A percentile compares a stretch with the other conserved stretches of the same genome.
Conservation (phyloP, 2,888 invertebrate species). For the Xestia rhomboidea region DNA sequence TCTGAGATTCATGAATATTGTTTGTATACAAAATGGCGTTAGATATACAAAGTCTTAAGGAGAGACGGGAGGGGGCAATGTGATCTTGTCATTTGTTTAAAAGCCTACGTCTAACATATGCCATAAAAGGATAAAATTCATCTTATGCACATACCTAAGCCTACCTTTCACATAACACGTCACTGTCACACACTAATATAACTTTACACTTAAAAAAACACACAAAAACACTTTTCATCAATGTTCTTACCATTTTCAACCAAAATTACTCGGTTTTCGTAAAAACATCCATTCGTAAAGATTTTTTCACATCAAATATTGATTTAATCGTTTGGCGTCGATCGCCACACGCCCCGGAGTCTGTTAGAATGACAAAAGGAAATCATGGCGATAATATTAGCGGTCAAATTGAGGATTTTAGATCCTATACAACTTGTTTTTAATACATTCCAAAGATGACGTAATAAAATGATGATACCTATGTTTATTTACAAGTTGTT, state of each 20-base stretch:
- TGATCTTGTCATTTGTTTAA: background rate
- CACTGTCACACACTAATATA: background rate
- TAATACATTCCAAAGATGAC: conserved; percentile 22
- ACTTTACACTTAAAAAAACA: background rate
- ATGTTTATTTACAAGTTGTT: background rate
- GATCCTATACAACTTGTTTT: conserved; percentile 26
- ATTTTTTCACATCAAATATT: background rate
- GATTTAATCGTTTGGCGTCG: background rate
- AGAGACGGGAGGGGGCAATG: background rate
- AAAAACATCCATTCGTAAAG: background rate
- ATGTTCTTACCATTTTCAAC: conserved; percentile 36
- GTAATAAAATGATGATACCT: conserved; percentile 12
- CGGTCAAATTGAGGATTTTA: conserved; percentile 15
- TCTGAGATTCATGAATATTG: background rate
- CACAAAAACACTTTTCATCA: background rate
- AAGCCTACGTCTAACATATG: background rate
- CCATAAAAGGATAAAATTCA: background rate
- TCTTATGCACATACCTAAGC: background rate
- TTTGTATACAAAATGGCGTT: background rate
- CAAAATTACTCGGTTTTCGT: background rate
- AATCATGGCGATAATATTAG: background rate
- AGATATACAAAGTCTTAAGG: background rate
- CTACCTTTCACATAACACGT: background rate
- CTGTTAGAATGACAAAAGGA: conserved; percentile 20
- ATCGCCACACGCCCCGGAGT: background rate